A percentile compares a stretch with the other conserved stretches of the same genome.
Evolutionary conservation across 2,888 invertebrate species (phyloP).

Genomic region (Allolobophora icterica): DNA sequence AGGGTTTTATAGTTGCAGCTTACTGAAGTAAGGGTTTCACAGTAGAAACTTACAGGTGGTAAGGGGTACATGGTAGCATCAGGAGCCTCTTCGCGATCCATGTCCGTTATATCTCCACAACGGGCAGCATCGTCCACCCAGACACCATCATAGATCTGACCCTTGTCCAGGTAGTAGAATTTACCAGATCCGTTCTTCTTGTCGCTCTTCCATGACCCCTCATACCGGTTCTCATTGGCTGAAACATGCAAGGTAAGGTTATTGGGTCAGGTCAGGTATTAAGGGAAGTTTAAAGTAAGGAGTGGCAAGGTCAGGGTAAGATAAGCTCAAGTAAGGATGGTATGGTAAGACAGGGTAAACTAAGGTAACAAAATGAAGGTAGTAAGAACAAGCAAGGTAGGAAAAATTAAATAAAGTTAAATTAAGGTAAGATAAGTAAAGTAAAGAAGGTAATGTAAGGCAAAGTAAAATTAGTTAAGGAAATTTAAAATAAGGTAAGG

Average conservation of each 20-base stretch:
- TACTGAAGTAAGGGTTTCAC: background rate
- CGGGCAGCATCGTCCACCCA: constrained; percentile 66
- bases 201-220: constrained; percentile 65
- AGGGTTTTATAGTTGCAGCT: constrained; percentile 45
- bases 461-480: no score
- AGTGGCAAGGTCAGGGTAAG: no score
- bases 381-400: no score
- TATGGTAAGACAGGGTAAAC: no score
- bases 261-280: background rate
- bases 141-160: constrained; percentile 65
- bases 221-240: constrained; percentile 66
- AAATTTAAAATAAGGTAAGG: no score
- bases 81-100: constrained; percentile 62
- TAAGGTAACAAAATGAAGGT: no score
- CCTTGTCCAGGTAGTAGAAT: constrained; percentile 64
- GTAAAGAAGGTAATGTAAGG: no score
- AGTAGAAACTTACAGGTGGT: constrained; percentile 47
- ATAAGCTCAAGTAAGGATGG: no score
- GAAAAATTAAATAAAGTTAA: no score
- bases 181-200: constrained; percentile 66
- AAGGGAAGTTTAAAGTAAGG: no score
- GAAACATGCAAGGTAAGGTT: constrained; percentile 32
- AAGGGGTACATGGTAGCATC: constrained; percentile 63
- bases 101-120: constrained; percentile 64
- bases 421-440: no score